A percentile compares a stretch with the other conserved stretches of the same genome.
These are phyloP conservation scores for Stratiolaelaps scimitus DNA, from an alignment of 1,140 invertebrate genomes.

Conservation along the genomic window DNA sequence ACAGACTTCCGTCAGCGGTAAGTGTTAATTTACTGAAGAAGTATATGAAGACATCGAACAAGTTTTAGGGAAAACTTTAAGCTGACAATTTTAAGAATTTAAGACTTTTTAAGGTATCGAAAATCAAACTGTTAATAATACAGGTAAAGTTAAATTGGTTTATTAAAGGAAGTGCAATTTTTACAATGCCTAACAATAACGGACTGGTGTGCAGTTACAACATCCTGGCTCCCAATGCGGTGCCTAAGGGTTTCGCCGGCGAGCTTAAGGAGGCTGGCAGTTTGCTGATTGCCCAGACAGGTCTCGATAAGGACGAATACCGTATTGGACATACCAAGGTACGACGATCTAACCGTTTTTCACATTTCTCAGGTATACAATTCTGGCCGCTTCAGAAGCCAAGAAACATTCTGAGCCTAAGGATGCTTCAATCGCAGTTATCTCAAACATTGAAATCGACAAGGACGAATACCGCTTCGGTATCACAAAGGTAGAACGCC, in stretches of 20 bases:
- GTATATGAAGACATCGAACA: slow-evolving; percentile 66
- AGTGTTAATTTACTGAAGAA: slow-evolving; percentile 35
- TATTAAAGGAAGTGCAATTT: too few species aligned
- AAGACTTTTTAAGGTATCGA: too few species aligned
- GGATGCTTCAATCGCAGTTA: slow-evolving; percentile 63
- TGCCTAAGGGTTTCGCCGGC: slow-evolving; percentile 59
- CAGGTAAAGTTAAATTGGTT: too few species aligned
- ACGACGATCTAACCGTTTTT: slow-evolving; percentile 42
- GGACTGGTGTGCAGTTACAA: slow-evolving; percentile 53
- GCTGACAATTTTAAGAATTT: slow-evolving; percentile 73
- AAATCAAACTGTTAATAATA: too few species aligned
- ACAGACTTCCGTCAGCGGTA: slow-evolving; percentile 99
- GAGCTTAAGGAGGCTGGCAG: slow-evolving; percentile 68
- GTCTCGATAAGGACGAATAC: slow-evolving; percentile 71
- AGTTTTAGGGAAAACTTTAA: too few species aligned
- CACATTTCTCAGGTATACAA: slow-evolving; percentile 59
- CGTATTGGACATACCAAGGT: slow-evolving; percentile 94
- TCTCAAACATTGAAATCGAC: slow-evolving; percentile 65
- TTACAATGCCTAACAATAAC: neutral
- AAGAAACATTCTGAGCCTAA: slow-evolving; percentile 58
- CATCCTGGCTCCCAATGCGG: slow-evolving; percentile 71
- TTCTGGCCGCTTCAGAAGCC: slow-evolving; percentile 68
- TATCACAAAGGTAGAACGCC: slow-evolving; percentile 80
- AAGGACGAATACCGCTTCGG: slow-evolving; percentile 79
- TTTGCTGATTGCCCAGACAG: slow-evolving; percentile 61